Conservation (phyloP, 2,797 vertebrate species). For the Aotus griseimembra region DNA sequence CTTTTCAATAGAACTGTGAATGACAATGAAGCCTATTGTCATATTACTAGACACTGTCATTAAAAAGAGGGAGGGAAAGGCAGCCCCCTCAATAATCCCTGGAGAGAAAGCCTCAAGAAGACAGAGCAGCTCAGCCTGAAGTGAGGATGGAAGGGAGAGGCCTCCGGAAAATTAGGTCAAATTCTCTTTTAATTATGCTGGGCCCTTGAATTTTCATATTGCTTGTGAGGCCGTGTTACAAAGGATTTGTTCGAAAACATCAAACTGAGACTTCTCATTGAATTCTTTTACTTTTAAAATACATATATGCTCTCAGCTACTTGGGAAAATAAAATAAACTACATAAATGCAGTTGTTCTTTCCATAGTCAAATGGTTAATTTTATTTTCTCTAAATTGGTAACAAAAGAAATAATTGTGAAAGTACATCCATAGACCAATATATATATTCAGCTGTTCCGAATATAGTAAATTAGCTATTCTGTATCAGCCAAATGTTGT, state of each 20-base stretch:
- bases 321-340: background rate
- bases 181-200: background rate
- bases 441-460: background rate
- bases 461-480: background rate
- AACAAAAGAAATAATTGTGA: constrained; percentile 24
- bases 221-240: background rate
- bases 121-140: background rate
- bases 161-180: background rate
- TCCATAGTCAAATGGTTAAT: background rate
- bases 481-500: background rate
- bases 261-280: background rate
- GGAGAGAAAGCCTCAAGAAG: background rate
- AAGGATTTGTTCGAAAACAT: background rate
- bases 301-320: background rate
- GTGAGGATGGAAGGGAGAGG: background rate
- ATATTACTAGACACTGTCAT: background rate
- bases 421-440: background rate
- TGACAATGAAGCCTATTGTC: background rate
- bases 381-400: constrained; percentile 39
- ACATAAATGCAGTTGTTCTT: background rate
- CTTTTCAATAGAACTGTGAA: background rate
- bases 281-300: constrained; percentile 19
- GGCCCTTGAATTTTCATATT: background rate
- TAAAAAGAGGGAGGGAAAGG: background rate
- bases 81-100: background rate